Evolutionary conservation across 2,797 vertebrate genomes (phyloP), one percentile per base, ranked within the genome.

Genomic region (Lagocephalus sceleratus): DNA sequence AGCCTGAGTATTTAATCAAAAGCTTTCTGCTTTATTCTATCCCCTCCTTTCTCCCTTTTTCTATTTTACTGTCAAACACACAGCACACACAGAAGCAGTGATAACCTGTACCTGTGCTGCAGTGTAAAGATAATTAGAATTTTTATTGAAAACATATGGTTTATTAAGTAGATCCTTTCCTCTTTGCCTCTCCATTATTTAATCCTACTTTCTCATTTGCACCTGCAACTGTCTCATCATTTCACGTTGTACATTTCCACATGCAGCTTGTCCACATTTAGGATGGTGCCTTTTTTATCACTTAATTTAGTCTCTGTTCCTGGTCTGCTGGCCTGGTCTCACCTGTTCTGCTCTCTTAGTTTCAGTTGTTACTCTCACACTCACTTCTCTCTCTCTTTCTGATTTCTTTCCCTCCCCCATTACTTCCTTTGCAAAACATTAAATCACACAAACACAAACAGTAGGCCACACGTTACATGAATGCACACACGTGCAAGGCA

Each of bases 101-200:
- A 64, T 76, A 85, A 79, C 76, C 71, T 75, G 57, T n/a, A n/a
- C 73, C 70, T 66, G 60, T 53, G 60, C 70, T 60, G 68, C 69
- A 32, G 68, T 73, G 65, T 78, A 68, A 71, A 81, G 79, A 81
- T 84, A 81, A 88, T 87, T 85, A 87, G 78, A 86, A 87, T 88
- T 85, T 87, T 87, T 87, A 87, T 88, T 85, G 81, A 86, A 87
- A 89, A 82, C 49, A 56, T 83, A 85, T 79, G 84, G 61, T 84
- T 87, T 87, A 87, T 82, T 86, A 87, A 78, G 73, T 59, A 76
- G 65, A 68, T 55, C 12, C 62, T 78, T 77, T 77, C 54, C 52
- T 53, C 54, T 60, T 25, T 57, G 46, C 57, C 52, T 25, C 47
- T 69, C 54, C 23, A 54, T 80, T 76, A 57, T 73, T 73, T 56